Evolutionary conservation across 1,140 invertebrate species (phyloP), one percentile per base, ranked within the genome.

Genomic region (Microplitis mediator): DNA sequence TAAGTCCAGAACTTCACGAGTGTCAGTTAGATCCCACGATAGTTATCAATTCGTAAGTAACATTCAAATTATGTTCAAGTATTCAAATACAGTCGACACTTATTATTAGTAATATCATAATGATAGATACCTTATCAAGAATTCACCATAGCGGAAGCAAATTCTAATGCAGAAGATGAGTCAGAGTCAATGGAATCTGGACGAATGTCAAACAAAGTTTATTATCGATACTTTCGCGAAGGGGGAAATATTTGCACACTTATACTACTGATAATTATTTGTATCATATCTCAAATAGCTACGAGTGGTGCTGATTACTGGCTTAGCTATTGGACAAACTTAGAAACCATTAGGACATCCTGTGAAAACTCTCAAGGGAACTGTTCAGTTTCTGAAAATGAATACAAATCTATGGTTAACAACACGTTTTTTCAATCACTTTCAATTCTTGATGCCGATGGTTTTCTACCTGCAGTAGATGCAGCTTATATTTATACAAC

Each of bases 281-380:
- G 93, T 76, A 13, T 94, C 0, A 13, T 94, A 0, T 91, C 93
- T 0, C 94, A 95, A 86, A 82, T 89, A 0, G 82, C 89, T 0
- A 93, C 91, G 45, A 93, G 92, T 72, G 89, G 90, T 0, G 90
- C 90, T 4, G 95, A 97, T 80, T 96, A 91, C 79, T 96, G 94
- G 90, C 86, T 95, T 0, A 92, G 92, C 73, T 92, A 90, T 70
- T 96, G 95, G 95, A 89, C 88, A 0, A 88, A 88, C 39, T 70
- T 88, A 39, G 89, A 90, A 73, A 74, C 81, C 4, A 84, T 85
- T 4, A 73, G 88, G 58, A 73, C 70, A 0, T 74, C 77, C 23
- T 78, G 79, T 13, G 4, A 58, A 6, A 32, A 72, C 32, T 52
- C 58, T 0, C 9, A 32, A 1, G 36, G 3, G 0, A 39, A 62